Evolutionary conservation across 2,113 vertebrate genomes (phyloP), one percentile per base, ranked within the genome.

Genomic region (Pitta sordida): DNA sequence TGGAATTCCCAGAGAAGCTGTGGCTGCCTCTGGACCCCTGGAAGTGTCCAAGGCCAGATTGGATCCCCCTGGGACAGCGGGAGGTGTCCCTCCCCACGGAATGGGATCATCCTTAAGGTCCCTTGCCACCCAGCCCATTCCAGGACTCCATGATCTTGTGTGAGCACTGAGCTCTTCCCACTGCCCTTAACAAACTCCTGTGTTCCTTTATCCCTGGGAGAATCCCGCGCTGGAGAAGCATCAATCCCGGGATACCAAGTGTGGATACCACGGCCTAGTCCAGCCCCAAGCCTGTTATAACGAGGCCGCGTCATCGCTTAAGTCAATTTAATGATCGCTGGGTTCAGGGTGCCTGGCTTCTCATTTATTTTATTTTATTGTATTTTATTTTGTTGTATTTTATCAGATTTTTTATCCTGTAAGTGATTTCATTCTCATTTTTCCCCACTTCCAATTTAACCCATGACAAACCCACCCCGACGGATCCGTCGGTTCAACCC

Each of bases 101-200:
- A 13, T 36, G 49, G 60, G 37, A 18, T 78, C 30, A 24, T 19
- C 29, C 24, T 36, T 13, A 9, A 55, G 39, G 6, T 55, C 32
- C 18, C 3, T n/a, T 58, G 41, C 14, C 32, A 21, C 8, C 52
- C 24, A 15, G 11, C 34, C 2, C 63, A 73, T 51, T 51, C 67
- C 52, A 11, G n/a, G 21, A 26, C 56, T 21, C 53, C 69, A 55
- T 11, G 17, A 6, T n/a, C n/a, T n/a, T n/a, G n/a, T n/a, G n/a
- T n/a, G n/a, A n/a, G n/a, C n/a, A n/a, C n/a, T n/a, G n/a, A n/a
- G n/a, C n/a, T n/a, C n/a, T n/a, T n/a, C n/a, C n/a, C n/a, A n/a
- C n/a, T n/a, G n/a, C n/a, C n/a, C n/a, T n/a, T n/a, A 11, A 2
- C 0, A 12, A 19, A 6, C 30, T 21, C n/a, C 17, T 24, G 1